phyloP scores from a whole-genome alignment of 2,113 vertebrate species.

The Pitta sordida region DNA sequence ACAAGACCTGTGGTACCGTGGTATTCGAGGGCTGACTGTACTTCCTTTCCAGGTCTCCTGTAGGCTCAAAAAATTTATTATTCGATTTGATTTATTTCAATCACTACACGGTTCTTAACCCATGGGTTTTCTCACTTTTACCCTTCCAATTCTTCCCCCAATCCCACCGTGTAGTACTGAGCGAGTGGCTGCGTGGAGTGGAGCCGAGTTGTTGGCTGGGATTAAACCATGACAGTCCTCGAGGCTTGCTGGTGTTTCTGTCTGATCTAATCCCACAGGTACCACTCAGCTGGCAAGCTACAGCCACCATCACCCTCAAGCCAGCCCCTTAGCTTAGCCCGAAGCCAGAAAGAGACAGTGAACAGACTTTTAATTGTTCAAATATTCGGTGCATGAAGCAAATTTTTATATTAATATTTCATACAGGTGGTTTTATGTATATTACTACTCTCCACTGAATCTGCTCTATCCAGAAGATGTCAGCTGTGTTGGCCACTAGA shows the following conservation, averaged over 20 bases:
- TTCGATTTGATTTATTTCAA: neutral
- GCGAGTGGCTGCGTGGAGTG: neutral
- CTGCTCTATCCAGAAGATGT: neutral
- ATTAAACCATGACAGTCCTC: neutral
- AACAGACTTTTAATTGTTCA: neutral
- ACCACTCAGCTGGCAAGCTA: neutral
- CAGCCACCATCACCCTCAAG: neutral
- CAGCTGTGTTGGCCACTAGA: neutral
- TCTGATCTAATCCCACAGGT: neutral
- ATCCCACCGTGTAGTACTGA: neutral
- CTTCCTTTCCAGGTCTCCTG: neutral
- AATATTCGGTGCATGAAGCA: neutral
- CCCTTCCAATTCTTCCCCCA: neutral
- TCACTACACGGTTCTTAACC: neutral
- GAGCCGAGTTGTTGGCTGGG: neutral
- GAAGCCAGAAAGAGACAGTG: neutral
- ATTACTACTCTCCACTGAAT: neutral
- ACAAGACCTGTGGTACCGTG: no score
- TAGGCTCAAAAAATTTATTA: neutral
- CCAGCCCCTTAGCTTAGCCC: neutral
- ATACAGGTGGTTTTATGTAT: neutral
- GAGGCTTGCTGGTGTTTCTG: neutral
- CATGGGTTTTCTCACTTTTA: neutral
- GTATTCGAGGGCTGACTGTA: no score
- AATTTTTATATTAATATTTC: neutral